A percentile compares a stretch with the other conserved stretches of the same genome.
These are phyloP conservation scores for Archilochus colubris DNA, from an alignment of 2,113 vertebrate species.

Conservation along the genomic window DNA sequence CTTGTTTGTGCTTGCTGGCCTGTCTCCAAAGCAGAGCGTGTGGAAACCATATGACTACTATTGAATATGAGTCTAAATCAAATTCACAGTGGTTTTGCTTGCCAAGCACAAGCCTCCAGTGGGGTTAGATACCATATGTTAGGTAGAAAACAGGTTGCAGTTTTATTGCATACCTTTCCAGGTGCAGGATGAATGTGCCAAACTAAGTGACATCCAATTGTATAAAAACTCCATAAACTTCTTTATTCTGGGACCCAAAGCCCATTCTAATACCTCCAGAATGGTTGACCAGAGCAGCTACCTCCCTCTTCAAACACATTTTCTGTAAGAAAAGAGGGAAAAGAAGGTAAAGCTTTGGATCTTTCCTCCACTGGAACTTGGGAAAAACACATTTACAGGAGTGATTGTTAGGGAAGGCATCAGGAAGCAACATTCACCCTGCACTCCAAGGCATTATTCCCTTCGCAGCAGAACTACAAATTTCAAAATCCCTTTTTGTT, in stretches of 20 bases:
- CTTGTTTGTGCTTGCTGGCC: conserved; percentile 46
- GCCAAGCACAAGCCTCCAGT: conserved; percentile 48
- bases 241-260: background rate
- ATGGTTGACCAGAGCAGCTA: background rate
- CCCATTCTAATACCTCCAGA: background rate
- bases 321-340: background rate
- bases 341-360: background rate
- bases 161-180: conserved; percentile 59
- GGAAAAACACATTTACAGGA: background rate
- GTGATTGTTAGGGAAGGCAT: background rate
- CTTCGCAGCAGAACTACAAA: background rate
- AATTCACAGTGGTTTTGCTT: conserved; percentile 45
- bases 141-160: conserved; percentile 54
- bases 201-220: background rate
- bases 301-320: background rate
- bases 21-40: conserved; percentile 43
- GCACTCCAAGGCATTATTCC: background rate
- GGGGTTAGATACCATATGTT: conserved; percentile 57
- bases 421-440: background rate
- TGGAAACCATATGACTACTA: conserved; percentile 64
- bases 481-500: conserved; percentile 6
- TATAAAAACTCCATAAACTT: background rate
- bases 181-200: conserved; percentile 29
- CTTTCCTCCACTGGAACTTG: background rate
- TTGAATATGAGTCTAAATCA: conserved; percentile 63